Evolutionary conservation across 2,888 invertebrate genomes (phyloP), one percentile per base, ranked within the genome.

Genomic region (Idaea dimidiata): DNA sequence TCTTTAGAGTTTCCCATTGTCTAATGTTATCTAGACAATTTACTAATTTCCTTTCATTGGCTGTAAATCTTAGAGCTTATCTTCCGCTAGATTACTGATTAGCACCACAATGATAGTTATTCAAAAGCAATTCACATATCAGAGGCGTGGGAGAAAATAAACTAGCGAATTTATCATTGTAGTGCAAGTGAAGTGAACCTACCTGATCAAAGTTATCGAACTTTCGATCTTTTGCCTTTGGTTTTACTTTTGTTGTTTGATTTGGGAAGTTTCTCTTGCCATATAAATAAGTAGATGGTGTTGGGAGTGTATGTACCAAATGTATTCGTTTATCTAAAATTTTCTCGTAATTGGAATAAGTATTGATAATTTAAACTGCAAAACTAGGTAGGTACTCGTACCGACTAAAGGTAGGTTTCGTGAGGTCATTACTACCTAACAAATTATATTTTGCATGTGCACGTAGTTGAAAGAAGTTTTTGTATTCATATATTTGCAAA

Each of bases 161-260:
- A 6, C 43, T 43, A 3, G 43, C 43, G 43, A 43, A 43, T 43
- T 43, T 43, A 43, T 43, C 43, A 64, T 68, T 70, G 59, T 70
- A 73, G 69, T 66, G 60, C 66, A 70, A 24, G 24, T 24, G 1
- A 24, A 24, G 3, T 24, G 24, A 24, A 24, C 24, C 1, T 24
- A 24, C 24, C 24, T 24, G 24, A 67, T 43, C 62, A 66, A 71
- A 74, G 70, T 65, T 75, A 77, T 78, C 74, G 66, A 70, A 80
- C 78, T 81, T 80, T 81, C 80, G 74, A 78, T 79, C 78, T 64
- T 66, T 57, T 65, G 62, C 60, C 62, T 66, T 74, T 69, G 66
- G 74, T 75, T 78, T 75, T 79, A 78, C 77, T 76, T 77, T 80
- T 77, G 73, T 77, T 73, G 62, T 69, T 59, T 62, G 54, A 31